phyloP scores from a whole-genome alignment of 2,888 invertebrate species.

The Thecocarcelia acutangulata region DNA sequence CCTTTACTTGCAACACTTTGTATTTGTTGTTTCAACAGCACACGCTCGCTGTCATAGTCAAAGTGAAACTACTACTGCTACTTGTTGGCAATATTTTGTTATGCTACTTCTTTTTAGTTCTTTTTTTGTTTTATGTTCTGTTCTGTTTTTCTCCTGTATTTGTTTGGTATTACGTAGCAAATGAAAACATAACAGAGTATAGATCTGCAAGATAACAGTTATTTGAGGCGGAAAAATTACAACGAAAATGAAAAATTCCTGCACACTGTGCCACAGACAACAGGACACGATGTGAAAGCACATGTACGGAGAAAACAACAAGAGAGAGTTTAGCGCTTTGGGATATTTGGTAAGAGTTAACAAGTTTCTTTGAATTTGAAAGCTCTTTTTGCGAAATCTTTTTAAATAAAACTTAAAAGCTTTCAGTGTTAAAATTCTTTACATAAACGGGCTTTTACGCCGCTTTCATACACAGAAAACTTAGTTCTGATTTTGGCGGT shows the following conservation, averaged over 20 bases:
- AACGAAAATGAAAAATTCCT: slow-evolving; percentile 3
- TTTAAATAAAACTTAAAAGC: too few species aligned
- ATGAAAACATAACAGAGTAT: slow-evolving; percentile 31
- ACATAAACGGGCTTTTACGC: too few species aligned
- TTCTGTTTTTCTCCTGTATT: neutral
- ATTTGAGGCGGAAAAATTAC: slow-evolving; percentile 41
- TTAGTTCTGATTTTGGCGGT: too few species aligned
- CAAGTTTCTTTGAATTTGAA: too few species aligned
- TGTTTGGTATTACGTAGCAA: slow-evolving; percentile 19
- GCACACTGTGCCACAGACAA: neutral
- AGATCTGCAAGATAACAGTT: slow-evolving; percentile 24
- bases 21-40: slow-evolving; percentile 59
- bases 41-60: slow-evolving; percentile 66
- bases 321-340: too few species aligned
- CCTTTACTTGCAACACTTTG: slow-evolving; percentile 13
- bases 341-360: too few species aligned
- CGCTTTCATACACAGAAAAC: too few species aligned
- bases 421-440: too few species aligned
- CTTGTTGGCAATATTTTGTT: slow-evolving; percentile 69
- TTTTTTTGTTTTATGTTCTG: neutral
- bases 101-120: slow-evolving; percentile 57
- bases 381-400: too few species aligned
- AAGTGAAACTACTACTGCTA: slow-evolving; percentile 69
- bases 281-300: too few species aligned
- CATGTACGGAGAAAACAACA: too few species aligned